Conservation (phyloP, 2,113 vertebrate species). For the Corythornis vintsioides region DNA sequence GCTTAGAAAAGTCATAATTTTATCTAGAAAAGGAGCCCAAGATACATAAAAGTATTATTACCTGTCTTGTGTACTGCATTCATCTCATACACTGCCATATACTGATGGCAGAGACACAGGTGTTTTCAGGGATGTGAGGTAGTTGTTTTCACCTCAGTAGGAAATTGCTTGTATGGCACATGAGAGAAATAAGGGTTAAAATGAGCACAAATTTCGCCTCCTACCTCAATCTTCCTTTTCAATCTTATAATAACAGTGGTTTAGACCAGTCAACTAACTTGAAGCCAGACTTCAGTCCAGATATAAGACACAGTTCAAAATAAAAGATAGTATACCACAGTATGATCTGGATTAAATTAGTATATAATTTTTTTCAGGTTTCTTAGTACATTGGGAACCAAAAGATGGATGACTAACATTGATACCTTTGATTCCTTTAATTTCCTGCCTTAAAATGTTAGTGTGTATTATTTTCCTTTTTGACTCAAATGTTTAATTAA, state of each 20-base stretch:
- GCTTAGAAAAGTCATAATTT: not conserved
- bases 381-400: not conserved
- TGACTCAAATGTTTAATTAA: not conserved
- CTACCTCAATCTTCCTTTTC: not conserved
- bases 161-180: not conserved
- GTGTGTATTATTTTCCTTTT: not conserved
- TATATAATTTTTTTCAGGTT: not conserved
- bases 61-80: not conserved
- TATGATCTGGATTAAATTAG: not conserved
- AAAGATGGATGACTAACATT: not conserved
- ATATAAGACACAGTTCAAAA: not conserved
- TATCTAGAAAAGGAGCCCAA: not conserved
- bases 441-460: not conserved
- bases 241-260: not conserved
- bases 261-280: not conserved
- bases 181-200: constrained; percentile 1
- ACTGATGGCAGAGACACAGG: not conserved
- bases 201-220: not conserved
- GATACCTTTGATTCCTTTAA: not conserved
- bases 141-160: constrained; percentile 15
- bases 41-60: not conserved
- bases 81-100: not conserved
- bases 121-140: not conserved
- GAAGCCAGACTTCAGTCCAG: not conserved
- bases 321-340: not conserved